Evolutionary conservation across 2,888 invertebrate species (phyloP), one percentile per base, ranked within the genome.

Genomic region (Crioceris asparagi): DNA sequence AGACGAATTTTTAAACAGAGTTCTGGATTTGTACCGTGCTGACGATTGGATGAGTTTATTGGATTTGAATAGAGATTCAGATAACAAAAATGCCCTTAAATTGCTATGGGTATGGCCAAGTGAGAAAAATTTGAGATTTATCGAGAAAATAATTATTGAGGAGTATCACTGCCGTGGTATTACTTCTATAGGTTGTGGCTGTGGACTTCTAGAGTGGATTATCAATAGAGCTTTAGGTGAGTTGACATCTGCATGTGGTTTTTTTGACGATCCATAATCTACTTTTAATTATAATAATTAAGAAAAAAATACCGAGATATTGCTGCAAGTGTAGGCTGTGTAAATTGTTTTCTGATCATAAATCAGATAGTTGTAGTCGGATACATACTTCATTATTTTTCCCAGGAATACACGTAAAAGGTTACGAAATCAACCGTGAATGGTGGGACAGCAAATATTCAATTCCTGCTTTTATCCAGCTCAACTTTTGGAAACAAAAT

Each of bases 391-490:
- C 19, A 19, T 36, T 10, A 16, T 25, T 29, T 29, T 35, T 48
- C 49, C 25, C 44, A 61, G 59, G 53, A 31, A 37, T 59, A 8
- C 42, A 70, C 7, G 72, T 82, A 1, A 61, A 69, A 36, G 86
- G 86, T 4, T 62, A 83, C 25, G 87, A 88, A 68, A 68, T 83
- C n/a, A 85, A 87, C 59, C 68, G 72, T 32, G 72, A 71, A 1
- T 88, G 86, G 86, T 88, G 87, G 87, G 68, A 65, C 29, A 80
- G 82, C 55, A 75, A 70, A 60, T 83, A 86, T 60, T 77, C 83
- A 2, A 77, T 79, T 14, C 78, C 78, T 2, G 69, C 71, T 36
- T 87, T 86, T 54, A 75, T 83, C 41, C 69, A 75, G 3, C 66
- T 81, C 18, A 68, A 71, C 41, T 74, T 75, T 14, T 29, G 32